Conservation (phyloP, 2,113 vertebrate species). For the Oxyruncus cristatus region DNA sequence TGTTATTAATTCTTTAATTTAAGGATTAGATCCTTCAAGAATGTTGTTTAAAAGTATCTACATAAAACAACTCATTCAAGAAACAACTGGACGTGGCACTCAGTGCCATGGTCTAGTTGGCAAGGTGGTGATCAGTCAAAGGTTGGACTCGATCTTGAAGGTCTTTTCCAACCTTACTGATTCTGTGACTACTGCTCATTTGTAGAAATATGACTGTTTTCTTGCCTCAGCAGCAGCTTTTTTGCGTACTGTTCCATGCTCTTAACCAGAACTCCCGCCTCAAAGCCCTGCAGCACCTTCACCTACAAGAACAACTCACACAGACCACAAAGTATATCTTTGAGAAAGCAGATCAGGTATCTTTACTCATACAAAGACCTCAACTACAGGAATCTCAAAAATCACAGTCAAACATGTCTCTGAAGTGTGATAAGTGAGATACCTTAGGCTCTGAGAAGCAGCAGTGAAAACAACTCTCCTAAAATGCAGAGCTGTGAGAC, state of each 20-base stretch:
- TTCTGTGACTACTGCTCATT: not conserved
- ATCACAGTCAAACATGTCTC: not conserved
- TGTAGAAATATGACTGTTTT: fast-evolving
- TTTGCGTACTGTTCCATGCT: not conserved
- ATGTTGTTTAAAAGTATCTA: not conserved
- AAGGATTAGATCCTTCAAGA: not conserved
- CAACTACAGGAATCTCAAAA: not conserved
- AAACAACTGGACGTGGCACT: not conserved
- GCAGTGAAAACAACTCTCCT: not conserved
- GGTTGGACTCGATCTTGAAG: not conserved
- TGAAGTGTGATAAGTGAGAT: fast-evolving
- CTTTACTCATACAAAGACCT: not conserved
- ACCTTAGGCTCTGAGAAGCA: not conserved
- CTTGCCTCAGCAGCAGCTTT: not conserved
- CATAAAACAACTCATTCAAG: not conserved
- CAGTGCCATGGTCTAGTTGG: not conserved
- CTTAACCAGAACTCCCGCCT: not conserved
- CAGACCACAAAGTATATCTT: fast-evolving
- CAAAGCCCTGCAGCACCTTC: not conserved
- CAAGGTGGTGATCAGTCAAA: not conserved
- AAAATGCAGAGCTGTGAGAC: not conserved
- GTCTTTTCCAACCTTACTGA: not conserved
- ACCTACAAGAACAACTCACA: not conserved
- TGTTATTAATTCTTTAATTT: not conserved
- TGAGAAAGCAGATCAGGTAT: not conserved